Conservation (phyloP, 2,888 invertebrate species). For the Perizoma affinitatum region DNA sequence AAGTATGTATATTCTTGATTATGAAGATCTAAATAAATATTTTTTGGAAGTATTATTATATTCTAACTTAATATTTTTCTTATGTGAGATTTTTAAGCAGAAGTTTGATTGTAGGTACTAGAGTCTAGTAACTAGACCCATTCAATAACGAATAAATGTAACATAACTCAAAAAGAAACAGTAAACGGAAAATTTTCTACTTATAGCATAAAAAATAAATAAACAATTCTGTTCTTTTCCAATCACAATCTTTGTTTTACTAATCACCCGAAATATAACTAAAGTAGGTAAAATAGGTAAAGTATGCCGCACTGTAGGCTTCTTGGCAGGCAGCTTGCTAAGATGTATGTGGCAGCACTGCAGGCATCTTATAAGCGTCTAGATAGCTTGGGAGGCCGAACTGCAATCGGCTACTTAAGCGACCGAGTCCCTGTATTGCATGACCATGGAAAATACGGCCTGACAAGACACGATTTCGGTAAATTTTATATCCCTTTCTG, state of each 20-base stretch:
- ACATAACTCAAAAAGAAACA: constrained; percentile 30
- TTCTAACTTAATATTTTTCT: constrained; percentile 24
- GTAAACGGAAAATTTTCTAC: constrained; percentile 14
- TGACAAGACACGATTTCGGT: too few species aligned
- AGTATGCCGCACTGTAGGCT: too few species aligned
- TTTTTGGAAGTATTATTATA: constrained; percentile 44
- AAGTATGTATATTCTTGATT: constrained; percentile 11
- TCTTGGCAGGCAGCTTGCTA: too few species aligned
- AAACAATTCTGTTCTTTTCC: constrained; percentile 7
- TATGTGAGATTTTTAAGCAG: constrained; percentile 47
- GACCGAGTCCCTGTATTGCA: too few species aligned
- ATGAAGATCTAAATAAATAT: constrained; percentile 22
- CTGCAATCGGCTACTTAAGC: too few species aligned
- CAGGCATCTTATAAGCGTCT: too few species aligned
- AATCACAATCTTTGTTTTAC: constrained; percentile 22
- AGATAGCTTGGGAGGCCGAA: too few species aligned
- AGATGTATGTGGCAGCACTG: too few species aligned
- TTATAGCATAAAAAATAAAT: constrained; percentile 8
- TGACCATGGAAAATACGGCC: too few species aligned
- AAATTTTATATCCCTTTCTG: too few species aligned
- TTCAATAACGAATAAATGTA: constrained; percentile 10
- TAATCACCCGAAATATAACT: neutral
- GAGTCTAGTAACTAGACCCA: neutral
- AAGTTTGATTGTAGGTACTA: constrained; percentile 49
- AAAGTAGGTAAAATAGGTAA: too few species aligned